A percentile compares a stretch with the other conserved stretches of the same genome.
Conservation (phyloP, 1,140 invertebrate species). For the Teleogryllus occipitalis region DNA sequence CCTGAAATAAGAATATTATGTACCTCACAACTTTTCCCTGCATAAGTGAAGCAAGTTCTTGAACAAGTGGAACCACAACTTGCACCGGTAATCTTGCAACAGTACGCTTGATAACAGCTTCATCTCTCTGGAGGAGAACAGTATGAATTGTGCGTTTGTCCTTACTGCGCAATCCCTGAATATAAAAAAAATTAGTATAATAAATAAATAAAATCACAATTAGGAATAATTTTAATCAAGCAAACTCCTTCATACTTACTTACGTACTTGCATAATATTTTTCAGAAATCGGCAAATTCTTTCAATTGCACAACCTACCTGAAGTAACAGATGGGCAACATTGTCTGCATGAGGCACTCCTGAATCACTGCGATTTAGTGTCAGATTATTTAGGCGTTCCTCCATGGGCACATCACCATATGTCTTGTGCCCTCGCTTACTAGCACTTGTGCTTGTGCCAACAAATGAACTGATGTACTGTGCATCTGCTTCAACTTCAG, state of each 20-base stretch:
- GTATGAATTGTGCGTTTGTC: slow-evolving; percentile 52
- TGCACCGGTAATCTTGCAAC: slow-evolving; percentile 52
- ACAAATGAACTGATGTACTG: slow-evolving; percentile 16
- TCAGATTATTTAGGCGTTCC: slow-evolving; percentile 61
- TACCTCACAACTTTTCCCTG: slow-evolving; percentile 51
- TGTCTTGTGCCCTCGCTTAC: slow-evolving; percentile 22
- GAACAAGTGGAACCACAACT: slow-evolving; percentile 48
- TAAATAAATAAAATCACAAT: background rate
- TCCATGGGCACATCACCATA: slow-evolving; percentile 64
- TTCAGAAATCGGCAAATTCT: background rate
- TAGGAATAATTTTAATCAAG: background rate
- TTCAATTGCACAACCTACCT: slow-evolving; percentile 26
- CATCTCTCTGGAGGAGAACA: slow-evolving; percentile 47
- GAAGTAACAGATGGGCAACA: slow-evolving; percentile 59
- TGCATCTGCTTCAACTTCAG: slow-evolving; percentile 24
- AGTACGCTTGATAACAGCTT: slow-evolving; percentile 49
- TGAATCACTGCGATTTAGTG: slow-evolving; percentile 31
- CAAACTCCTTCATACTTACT: no score
- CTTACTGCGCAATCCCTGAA: slow-evolving; percentile 66
- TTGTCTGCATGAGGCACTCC: slow-evolving; percentile 49
- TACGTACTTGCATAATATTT: background rate
- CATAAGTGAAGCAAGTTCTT: slow-evolving; percentile 50
- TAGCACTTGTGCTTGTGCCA: slow-evolving; percentile 14
- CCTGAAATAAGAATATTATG: slow-evolving; percentile 34
- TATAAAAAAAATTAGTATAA: slow-evolving; percentile 13